Evolutionary conservation across 2,888 invertebrate species (phyloP), one percentile per base, ranked within the genome.

Genomic region (Cosmia pyralina): DNA sequence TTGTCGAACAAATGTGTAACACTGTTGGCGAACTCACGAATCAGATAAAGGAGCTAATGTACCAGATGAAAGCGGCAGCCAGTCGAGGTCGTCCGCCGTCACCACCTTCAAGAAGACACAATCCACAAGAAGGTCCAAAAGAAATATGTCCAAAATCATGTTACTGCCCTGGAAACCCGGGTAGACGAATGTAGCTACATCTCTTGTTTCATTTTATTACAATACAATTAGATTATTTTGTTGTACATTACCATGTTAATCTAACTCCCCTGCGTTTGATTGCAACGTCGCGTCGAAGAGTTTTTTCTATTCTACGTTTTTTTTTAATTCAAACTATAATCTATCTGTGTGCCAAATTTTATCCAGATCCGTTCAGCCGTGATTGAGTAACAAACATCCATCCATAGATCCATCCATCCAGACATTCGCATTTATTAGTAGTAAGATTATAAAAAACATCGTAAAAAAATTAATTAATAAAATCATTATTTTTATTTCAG

Each of bases 81-180:
- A 74, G 52, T 55, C 52, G 3, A 10, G 3, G 48, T 8, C 44
- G 19, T 13, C 50, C 1, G 28, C 52, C 1, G 58, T 4, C 6
- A 11, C 17, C 22, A 44, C 2, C 41, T 19, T 11, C 41, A 11
- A 19, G 0, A 15, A 44, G 7, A 15, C 0, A 5, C 3, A 60
- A 66, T 52, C 28, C 58, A 34, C 86, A 79, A 71, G 87, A 6
- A 0, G 4, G 85, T 4, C 81, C 86, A 1, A 89, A 85, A 62
- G 50, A 86, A 0, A 34, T 67, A 10, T 91, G 91, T 70, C 89
- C 90, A 0, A 93, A 91, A 41, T 91, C 93, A 0, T 93, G 93
- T 83, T 88, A 76, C 68, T 93, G 93, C 75, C 91, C 93, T n/a
- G 87, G 88, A 22, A 93, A 93, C 55, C 90, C 91, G 13, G 70